phyloP scores from a whole-genome alignment of 2,888 invertebrate species.

The Drosophila fungiperda region DNA sequence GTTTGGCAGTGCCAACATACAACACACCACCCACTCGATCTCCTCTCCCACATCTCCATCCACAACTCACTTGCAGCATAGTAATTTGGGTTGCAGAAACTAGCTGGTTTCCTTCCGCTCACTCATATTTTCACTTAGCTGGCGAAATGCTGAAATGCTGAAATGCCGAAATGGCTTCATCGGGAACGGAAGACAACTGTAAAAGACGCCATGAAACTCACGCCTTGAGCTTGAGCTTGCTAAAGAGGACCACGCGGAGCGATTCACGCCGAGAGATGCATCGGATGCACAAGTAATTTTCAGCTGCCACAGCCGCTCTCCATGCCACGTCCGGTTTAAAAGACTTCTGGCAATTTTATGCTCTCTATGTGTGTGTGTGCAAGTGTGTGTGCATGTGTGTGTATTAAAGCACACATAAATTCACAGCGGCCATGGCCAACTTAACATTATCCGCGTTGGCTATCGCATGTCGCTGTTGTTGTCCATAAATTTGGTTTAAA shows the following conservation, averaged over 20 bases:
- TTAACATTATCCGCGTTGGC: constrained; percentile 52
- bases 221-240: constrained; percentile 63
- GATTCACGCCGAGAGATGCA: constrained; percentile 64
- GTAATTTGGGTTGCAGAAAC: constrained; percentile 13
- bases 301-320: constrained; percentile 57
- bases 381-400: constrained; percentile 10
- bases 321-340: constrained; percentile 38
- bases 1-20: constrained; percentile 41
- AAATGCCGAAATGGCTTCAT: constrained; percentile 49
- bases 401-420: constrained; percentile 46
- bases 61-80: constrained; percentile 20
- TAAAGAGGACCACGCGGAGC: constrained; percentile 69
- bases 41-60: neutral
- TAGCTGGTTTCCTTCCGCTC: constrained; percentile 65
- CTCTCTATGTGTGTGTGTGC: constrained; percentile 15
- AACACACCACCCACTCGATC: constrained; percentile 28
- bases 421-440: constrained; percentile 53
- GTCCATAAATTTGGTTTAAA: constrained; percentile 70
- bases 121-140: constrained; percentile 73
- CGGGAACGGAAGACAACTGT: constrained; percentile 72
- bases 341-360: constrained; percentile 61
- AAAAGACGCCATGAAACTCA: constrained; percentile 74
- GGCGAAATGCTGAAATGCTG: constrained; percentile 18
- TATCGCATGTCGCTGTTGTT: constrained; percentile 26
- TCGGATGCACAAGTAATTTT: constrained; percentile 80